Conservation (phyloP, 2,888 invertebrate genomes). For the Cyaniris semiargus region DNA sequence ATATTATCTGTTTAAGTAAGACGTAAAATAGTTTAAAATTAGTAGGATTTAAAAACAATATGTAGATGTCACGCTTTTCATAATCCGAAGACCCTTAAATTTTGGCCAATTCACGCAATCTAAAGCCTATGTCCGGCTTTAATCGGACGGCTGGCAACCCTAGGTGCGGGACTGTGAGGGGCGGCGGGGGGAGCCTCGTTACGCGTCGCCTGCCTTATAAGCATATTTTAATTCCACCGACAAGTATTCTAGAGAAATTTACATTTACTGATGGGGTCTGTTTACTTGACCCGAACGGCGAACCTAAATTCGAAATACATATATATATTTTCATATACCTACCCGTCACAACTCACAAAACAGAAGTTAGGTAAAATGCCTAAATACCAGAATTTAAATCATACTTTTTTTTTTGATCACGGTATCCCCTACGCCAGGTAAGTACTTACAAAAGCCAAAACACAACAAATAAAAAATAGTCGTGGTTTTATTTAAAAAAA, state of each 20-base stretch:
- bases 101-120: no score
- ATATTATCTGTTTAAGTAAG: no score
- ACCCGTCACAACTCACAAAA: not conserved
- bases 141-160: no score
- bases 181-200: not conserved
- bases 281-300: slow-evolving; percentile 7
- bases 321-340: no score
- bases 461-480: not conserved
- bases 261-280: slow-evolving; percentile 1
- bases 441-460: no score
- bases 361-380: not conserved
- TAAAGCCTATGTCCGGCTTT: no score
- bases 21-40: no score
- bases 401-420: no score
- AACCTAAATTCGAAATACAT: not conserved
- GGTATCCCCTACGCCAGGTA: no score
- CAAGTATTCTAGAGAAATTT: not conserved
- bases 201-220: slow-evolving; percentile 18
- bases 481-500: not conserved
- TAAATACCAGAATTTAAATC: not conserved
- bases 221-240: slow-evolving; percentile 30
- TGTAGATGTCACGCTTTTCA: no score
- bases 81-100: no score
- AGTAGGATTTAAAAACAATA: no score
- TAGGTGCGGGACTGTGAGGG: not conserved